phyloP scores from a whole-genome alignment of 1,140 invertebrate genomes.

The Cotesia glomerata region DNA sequence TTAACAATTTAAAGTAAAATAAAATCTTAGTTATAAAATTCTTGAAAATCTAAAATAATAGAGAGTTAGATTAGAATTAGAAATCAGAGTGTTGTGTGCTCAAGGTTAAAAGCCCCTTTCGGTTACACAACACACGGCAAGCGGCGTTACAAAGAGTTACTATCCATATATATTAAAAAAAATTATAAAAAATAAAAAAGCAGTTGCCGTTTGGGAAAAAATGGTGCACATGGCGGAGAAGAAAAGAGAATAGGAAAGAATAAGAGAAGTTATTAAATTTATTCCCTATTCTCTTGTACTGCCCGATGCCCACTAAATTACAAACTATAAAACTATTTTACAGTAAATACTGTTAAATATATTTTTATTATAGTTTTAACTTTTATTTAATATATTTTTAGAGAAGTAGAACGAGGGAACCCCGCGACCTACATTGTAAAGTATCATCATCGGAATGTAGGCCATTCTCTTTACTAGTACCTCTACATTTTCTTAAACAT shows the following conservation, averaged over 20 bases:
- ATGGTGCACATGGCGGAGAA: constrained; percentile 14
- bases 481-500: background rate
- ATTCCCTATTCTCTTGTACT: no score
- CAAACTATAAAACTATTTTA: no score
- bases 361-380: no score
- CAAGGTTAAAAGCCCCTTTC: constrained; percentile 20
- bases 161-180: background rate
- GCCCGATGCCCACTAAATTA: no score
- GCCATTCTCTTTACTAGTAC: constrained; percentile 11
- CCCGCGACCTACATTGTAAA: constrained; percentile 28
- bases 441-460: constrained; percentile 27
- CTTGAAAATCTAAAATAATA: background rate
- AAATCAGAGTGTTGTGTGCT: constrained; percentile 7
- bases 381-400: background rate
- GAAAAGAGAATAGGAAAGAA: no score
- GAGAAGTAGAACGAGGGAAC: constrained; percentile 31
- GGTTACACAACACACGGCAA: constrained; percentile 19
- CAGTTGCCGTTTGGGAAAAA: background rate
- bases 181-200: background rate
- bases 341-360: no score
- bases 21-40: background rate
- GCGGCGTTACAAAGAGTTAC: constrained; percentile 24
- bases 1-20: no score
- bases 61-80: background rate
- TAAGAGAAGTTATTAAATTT: no score